These are phyloP conservation scores for Sebastes cheni DNA, from an alignment of 2,797 vertebrate species.

Conservation along the genomic window DNA sequence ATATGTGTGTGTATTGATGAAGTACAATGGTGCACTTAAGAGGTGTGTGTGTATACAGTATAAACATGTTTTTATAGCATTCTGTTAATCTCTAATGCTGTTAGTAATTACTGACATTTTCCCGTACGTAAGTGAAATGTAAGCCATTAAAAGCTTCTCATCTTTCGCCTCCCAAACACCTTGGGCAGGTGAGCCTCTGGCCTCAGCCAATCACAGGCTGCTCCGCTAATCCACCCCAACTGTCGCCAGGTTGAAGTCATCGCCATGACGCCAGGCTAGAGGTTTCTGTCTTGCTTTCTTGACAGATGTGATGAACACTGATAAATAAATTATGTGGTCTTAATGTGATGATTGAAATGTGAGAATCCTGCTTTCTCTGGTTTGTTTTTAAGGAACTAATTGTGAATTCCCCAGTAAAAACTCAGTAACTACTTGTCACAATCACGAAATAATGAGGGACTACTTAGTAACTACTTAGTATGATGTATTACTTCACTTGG, in stretches of 20 bases:
- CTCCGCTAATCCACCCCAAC: conserved; percentile 10
- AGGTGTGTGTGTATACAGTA: neutral
- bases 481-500: neutral
- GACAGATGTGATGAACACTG: neutral
- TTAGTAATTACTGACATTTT: conserved; percentile 18
- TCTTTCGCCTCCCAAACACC: conserved; percentile 40
- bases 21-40: neutral
- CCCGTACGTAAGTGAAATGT: conserved; percentile 17
- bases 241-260: conserved; percentile 7
- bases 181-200: conserved; percentile 18
- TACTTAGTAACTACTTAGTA: neutral
- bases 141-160: conserved; percentile 50
- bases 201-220: conserved; percentile 32
- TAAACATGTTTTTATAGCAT: neutral
- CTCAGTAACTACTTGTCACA: neutral
- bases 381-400: neutral
- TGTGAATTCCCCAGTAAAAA: neutral
- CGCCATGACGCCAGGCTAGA: neutral
- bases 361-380: neutral
- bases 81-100: conserved; percentile 13
- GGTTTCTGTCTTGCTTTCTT: neutral
- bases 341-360: neutral
- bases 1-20: neutral
- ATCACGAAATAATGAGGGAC: neutral
- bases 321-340: neutral